Percentiles rank a stretch among this genome's conserved stretches.
These are phyloP conservation scores for Adrianichthys oophorus DNA, from an alignment of 2,797 vertebrate species.

Conservation along the genomic window DNA sequence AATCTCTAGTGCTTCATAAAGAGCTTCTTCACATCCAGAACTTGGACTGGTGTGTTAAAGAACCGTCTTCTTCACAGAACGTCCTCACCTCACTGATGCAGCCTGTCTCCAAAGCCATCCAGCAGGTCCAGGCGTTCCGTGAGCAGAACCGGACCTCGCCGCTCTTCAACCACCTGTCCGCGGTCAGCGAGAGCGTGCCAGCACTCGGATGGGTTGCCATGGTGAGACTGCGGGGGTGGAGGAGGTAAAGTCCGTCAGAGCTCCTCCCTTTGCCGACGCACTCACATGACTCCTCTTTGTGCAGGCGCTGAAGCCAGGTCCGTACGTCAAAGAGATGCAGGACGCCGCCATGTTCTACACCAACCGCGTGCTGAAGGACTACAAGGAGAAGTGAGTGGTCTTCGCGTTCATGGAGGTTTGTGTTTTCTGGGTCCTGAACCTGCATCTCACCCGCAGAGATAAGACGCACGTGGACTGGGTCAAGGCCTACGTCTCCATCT, in stretches of 20 bases:
- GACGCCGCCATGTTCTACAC: conserved; percentile 97
- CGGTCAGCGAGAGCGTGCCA: conserved; percentile 92
- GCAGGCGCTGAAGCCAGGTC: conserved; percentile 89
- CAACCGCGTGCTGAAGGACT: conserved; percentile 97
- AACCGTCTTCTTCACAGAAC: conserved; percentile 63
- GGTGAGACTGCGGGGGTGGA: conserved; percentile 76
- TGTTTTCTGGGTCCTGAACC: not conserved
- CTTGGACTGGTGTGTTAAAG: too few species aligned
- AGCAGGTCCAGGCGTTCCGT: conserved; percentile 86
- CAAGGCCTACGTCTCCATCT: conserved; percentile 88
- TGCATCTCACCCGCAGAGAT: conserved; percentile 74
- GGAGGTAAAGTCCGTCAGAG: not conserved
- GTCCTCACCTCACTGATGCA: conserved; percentile 80
- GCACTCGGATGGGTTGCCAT: conserved; percentile 93
- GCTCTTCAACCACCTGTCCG: conserved; percentile 92
- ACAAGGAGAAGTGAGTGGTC: conserved; percentile 86
- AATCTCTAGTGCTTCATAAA: too few species aligned
- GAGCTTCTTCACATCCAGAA: too few species aligned
- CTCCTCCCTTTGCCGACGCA: not conserved
- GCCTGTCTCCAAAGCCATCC: conserved; percentile 86
- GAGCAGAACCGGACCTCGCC: conserved; percentile 90
- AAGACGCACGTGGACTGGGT: conserved; percentile 95
- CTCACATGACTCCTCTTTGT: not conserved
- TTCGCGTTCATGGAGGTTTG: not conserved
- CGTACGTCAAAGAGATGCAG: conserved; percentile 94